These are phyloP conservation scores for Rhagium mordax DNA, from an alignment of 2,888 invertebrate species.

Conservation along the genomic window DNA sequence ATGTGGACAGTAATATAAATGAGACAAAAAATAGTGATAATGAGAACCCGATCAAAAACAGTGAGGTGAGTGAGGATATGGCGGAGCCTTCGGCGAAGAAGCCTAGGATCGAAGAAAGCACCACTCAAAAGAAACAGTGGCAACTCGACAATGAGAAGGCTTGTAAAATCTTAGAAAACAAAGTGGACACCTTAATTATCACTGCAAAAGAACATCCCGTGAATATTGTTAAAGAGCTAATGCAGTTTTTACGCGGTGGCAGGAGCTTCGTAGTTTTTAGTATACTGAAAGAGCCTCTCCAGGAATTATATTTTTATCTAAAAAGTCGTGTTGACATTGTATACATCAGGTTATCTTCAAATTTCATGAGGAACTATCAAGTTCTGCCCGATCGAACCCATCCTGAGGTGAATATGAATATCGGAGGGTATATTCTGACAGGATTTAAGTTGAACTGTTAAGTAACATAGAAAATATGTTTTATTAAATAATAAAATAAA, in stretches of 20 bases:
- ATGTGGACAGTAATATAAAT: constrained; percentile 8
- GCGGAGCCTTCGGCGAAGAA: constrained; percentile 39
- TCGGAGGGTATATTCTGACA: constrained; percentile 90
- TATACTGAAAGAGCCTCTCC: constrained; percentile 85
- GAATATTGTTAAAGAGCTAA: constrained; percentile 82
- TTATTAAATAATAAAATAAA: too few species aligned
- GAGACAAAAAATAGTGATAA: constrained; percentile 7
- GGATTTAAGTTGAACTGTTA: constrained; percentile 72
- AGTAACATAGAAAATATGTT: neutral
- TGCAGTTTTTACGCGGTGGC: constrained; percentile 85
- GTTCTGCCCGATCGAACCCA: constrained; percentile 93
- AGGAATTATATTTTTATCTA: constrained; percentile 86
- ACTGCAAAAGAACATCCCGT: constrained; percentile 90
- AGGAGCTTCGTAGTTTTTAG: constrained; percentile 90
- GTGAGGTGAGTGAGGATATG: neutral
- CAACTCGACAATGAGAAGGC: constrained; percentile 80
- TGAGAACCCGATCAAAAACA: neutral
- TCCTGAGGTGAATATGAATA: constrained; percentile 93
- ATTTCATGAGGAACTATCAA: constrained; percentile 93
- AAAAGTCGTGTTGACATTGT: constrained; percentile 82
- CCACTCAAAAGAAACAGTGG: constrained; percentile 70
- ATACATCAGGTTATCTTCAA: constrained; percentile 85
- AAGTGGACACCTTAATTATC: constrained; percentile 85
- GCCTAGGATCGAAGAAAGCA: constrained; percentile 40
- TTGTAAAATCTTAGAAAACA: constrained; percentile 74